These are phyloP conservation scores for Thecophora atra DNA, from an alignment of 2,888 invertebrate genomes.

Conservation along the genomic window DNA sequence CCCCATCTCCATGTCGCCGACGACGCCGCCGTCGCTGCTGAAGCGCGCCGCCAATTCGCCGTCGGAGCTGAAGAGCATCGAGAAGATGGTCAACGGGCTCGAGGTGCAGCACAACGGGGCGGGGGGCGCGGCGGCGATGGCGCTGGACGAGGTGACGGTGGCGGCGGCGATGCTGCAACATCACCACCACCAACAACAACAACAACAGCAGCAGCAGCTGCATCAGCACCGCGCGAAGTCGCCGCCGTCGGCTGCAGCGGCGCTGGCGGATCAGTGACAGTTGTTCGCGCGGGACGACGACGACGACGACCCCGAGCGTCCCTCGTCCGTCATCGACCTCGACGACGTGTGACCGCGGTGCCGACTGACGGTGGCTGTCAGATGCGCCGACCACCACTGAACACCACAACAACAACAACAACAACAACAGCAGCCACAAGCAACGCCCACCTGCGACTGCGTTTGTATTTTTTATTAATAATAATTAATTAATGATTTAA, in stretches of 20 bases:
- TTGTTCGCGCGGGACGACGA: slow-evolving; percentile 62
- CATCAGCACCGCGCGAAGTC: slow-evolving; percentile 46
- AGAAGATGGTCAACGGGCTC: slow-evolving; percentile 96
- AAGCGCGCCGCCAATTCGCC: slow-evolving; percentile 63
- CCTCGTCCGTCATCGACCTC: slow-evolving; percentile 65
- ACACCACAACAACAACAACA: slow-evolving; percentile 37
- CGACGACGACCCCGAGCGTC: slow-evolving; percentile 58
- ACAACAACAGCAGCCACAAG: slow-evolving; percentile 30
- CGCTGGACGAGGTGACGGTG: slow-evolving; percentile 42
- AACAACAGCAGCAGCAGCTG: slow-evolving; percentile 44
- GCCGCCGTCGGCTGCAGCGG: slow-evolving; percentile 45
- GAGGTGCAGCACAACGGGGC: slow-evolving; percentile 79
- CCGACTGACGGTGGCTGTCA: slow-evolving; percentile 34
- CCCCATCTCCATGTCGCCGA: slow-evolving; percentile 67
- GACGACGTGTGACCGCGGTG: slow-evolving; percentile 65
- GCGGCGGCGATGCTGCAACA: slow-evolving; percentile 51
- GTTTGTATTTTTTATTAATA: slow-evolving; percentile 15
- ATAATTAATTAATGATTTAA: no score
- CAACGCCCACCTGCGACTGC: slow-evolving; percentile 26
- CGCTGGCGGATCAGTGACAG: slow-evolving; percentile 65
- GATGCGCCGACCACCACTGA: no score
- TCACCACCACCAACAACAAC: slow-evolving; percentile 46
- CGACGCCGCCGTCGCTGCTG: slow-evolving; percentile 66
- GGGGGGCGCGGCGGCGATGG: slow-evolving; percentile 45
- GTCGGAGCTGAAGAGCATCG: slow-evolving; percentile 92